A percentile compares a stretch with the other conserved stretches of the same genome.
phyloP scores from a whole-genome alignment of 2,888 invertebrate species.

The Brachylomia viminalis region DNA sequence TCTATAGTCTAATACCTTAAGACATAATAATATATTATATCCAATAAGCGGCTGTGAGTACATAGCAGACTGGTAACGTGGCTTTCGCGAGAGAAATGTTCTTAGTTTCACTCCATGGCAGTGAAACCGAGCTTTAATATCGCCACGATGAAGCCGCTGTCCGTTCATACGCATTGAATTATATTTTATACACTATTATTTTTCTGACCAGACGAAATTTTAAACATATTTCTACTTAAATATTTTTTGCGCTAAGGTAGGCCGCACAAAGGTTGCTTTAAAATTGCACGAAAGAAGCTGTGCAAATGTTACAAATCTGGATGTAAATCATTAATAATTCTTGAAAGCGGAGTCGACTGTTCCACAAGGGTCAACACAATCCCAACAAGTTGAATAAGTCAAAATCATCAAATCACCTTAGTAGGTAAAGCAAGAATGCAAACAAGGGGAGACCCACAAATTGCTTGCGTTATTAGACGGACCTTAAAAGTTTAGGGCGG shows the following conservation, averaged over 20 bases:
- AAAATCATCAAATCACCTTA: conserved; percentile 90
- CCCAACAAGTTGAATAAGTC: conserved; percentile 87
- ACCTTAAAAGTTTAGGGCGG: conserved; percentile 89
- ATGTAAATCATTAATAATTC: conserved; percentile 72
- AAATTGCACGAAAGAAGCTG: conserved; percentile 61
- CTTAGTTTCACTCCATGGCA: conserved; percentile 83
- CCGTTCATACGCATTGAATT: conserved; percentile 20
- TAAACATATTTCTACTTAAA: conserved; percentile 31
- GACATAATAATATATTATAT: too few relatives aligned
- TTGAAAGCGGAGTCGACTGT: conserved; percentile 66
- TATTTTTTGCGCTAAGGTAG: conserved; percentile 46
- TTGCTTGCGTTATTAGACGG: conserved; percentile 89
- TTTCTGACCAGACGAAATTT: conserved; percentile 13
- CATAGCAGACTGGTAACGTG: conserved; percentile 78
- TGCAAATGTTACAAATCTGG: conserved; percentile 63
- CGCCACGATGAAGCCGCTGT: conserved; percentile 39
- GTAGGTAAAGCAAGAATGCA: conserved; percentile 85
- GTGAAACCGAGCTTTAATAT: conserved; percentile 80
- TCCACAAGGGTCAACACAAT: conserved; percentile 74
- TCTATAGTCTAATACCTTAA: conserved; percentile 19
- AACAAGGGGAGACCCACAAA: conserved; percentile 88
- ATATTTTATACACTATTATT: conserved; percentile 7
- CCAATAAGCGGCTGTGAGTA: conserved; percentile 50
- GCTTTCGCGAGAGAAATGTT: conserved; percentile 87
- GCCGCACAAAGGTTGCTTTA: conserved; percentile 46